Base-by-base conservation (phyloP, 2,888 invertebrate genomes). In the Hoplodrina blanda region DNA sequence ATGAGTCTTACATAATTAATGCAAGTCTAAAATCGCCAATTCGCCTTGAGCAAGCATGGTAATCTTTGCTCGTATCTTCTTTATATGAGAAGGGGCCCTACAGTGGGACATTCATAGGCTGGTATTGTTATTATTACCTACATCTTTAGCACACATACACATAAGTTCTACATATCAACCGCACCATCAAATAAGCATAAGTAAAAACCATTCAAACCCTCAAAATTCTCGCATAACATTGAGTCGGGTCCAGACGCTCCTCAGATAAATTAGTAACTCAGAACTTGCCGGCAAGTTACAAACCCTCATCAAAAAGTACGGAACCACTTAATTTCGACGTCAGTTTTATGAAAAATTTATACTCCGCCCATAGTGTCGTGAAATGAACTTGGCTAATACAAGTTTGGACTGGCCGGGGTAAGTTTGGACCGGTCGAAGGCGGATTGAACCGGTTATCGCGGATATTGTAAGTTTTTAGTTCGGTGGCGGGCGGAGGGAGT, bases 291-390 rank as follows among this genome's bases (percentile, higher is more conserved):
- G 59, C 57, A 71, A 72, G 60, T 78, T 71, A 70, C 72, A 73
- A 62, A 83, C 83, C 83, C 80, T 84, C 70, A 80, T 83, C 83
- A 84, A 84, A 83, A 87, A 86, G 80, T 82, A 86, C 77, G 80
- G 84, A 83, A 85, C 82, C 85, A 81, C 85, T 88, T 88, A 85
- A 88, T 87, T 86, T 80, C 64, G 81, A 82, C 83, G 87, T 87
- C 88, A 85, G 82, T 84, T 88, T 85, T 88, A 87, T 88, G 85
- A 88, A 88, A 88, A 88, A 88, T 85, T 84, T 85, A 87, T 86
- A 84, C 76, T 71, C 56, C 75, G 57, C 49, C 71, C 81, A 79
- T 74, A 74, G 70, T 80, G 76, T 73, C 84, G 76, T 83, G 80
- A 84, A 84, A 80, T 84, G 76, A 84, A 83, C 72, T 82, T 74